A percentile compares a stretch with the other conserved stretches of the same genome.
These are phyloP conservation scores for Stegophylla sp. DNA, from an alignment of 2,888 invertebrate genomes.

Conservation along the genomic window DNA sequence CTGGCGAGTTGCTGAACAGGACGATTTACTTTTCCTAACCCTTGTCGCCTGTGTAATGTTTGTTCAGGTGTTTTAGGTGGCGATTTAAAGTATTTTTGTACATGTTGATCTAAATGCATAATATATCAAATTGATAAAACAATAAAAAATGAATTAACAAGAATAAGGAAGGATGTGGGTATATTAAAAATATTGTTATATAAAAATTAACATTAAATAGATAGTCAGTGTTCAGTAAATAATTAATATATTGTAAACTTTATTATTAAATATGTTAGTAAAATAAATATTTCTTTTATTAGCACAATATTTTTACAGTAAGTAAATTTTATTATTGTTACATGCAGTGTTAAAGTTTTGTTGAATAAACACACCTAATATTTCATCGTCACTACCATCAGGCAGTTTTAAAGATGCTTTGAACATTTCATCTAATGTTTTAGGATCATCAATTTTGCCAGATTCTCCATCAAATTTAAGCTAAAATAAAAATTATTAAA, in stretches of 20 bases:
- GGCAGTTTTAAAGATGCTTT: slow-evolving; percentile 51
- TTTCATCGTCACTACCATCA: slow-evolving; percentile 82
- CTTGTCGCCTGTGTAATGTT: slow-evolving; percentile 41
- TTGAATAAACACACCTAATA: slow-evolving; percentile 69
- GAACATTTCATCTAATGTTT: slow-evolving; percentile 61
- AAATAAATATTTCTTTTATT: slow-evolving; percentile 4
- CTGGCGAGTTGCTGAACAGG: slow-evolving; percentile 46
- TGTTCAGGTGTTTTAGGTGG: slow-evolving; percentile 56
- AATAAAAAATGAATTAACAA: not conserved
- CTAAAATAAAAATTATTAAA: slow-evolving; percentile 18
- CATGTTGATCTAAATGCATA: slow-evolving; percentile 52
- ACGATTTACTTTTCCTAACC: slow-evolving; percentile 44
- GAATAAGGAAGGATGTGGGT: not conserved
- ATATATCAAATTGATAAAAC: slow-evolving; percentile 9
- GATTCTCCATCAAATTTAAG: slow-evolving; percentile 48
- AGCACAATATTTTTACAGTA: slow-evolving; percentile 10
- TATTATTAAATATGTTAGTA: not conserved
- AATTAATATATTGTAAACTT: too few species aligned
- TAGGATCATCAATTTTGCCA: slow-evolving; percentile 41
- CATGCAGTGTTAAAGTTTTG: not conserved
- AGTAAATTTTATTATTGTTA: slow-evolving; percentile 36
- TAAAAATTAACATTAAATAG: not conserved
- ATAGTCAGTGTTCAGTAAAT: not conserved
- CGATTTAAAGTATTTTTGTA: slow-evolving; percentile 56
- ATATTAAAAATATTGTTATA: not conserved